Base-by-base conservation (phyloP, 2,797 vertebrate genomes). In the Schizopygopsis pylzovi region DNA sequence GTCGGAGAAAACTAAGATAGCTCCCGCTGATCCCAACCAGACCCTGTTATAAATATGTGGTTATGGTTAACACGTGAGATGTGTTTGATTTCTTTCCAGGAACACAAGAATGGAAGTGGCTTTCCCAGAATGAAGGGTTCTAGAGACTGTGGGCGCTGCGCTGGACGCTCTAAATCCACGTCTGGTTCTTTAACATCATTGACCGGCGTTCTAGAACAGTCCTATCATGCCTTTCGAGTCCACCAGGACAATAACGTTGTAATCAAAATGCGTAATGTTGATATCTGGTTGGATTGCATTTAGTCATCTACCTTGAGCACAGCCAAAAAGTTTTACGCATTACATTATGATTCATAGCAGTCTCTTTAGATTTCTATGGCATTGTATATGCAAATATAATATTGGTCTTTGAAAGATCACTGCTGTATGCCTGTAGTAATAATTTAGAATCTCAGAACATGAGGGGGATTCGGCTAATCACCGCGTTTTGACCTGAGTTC, bases 271-370 rank as follows among this genome's bases (percentile, higher is more conserved):
- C 15, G 56, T 79, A 83, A 81, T 71, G 39, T 79, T 72, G 61
- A 70, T 37, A 86, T 79, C 67, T 65, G 59, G 80, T 39, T 71
- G 54, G 77, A 65, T 79, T 56, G 52, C 37, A 87, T 87, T 43
- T 85, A 84, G 54, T 84, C 72, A 37, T 73, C 83, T 87, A 41
- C 65, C 67, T 83, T 88, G 68, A 82, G 85, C 78, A 88, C 82
- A 82, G 79, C 90, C 79, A 85, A 39, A 79, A 72, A 71, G 76
- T 85, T 87, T 49, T 84, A 47, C n/a, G 33, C 71, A 73, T 47
- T 84, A 85, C 79, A 75, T 85, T 75, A 65, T 70, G 72, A 88
- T 82, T 80, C 15, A 25, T 16, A 56, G 79, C 79, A 82, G 87
- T 76, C 43, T 52, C 41, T 75, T 52, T 47, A n/a, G 63, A 47